phyloP scores from a whole-genome alignment of 2,888 invertebrate species.

The Nephrotoma guestfalica region DNA sequence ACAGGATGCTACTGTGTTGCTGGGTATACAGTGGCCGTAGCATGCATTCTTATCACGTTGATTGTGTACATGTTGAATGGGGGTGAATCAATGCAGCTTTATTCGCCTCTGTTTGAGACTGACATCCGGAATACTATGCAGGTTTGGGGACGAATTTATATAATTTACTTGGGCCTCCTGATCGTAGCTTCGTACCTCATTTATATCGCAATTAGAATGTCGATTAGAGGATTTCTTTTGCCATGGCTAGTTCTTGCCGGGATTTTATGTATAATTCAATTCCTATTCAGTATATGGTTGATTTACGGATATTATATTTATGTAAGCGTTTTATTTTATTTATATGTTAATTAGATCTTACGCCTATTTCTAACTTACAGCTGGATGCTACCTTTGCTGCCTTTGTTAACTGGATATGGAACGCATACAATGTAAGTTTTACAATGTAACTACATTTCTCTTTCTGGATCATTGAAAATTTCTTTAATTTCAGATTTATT shows the following conservation, averaged over 20 bases:
- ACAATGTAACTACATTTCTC: neutral
- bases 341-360: neutral
- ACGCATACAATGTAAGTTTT: slow-evolving; percentile 62
- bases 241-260: slow-evolving; percentile 65
- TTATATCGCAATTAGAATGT: slow-evolving; percentile 26
- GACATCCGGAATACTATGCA: slow-evolving; percentile 60
- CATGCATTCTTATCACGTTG: slow-evolving; percentile 56
- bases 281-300: slow-evolving; percentile 70
- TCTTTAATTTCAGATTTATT: slow-evolving; percentile 56
- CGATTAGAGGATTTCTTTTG: slow-evolving; percentile 62
- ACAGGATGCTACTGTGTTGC: slow-evolving; percentile 66
- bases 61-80: slow-evolving; percentile 60
- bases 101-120: slow-evolving; percentile 79
- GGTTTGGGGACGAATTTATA: slow-evolving; percentile 41
- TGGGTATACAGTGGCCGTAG: slow-evolving; percentile 59
- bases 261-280: slow-evolving; percentile 55
- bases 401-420: slow-evolving; percentile 64
- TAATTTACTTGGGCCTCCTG: slow-evolving; percentile 25
- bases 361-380: slow-evolving; percentile 34
- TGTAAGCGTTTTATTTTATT: slow-evolving; percentile 40
- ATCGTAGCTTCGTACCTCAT: slow-evolving; percentile 39
- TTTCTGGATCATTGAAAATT: neutral
- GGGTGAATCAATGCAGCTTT: slow-evolving; percentile 80
- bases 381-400: slow-evolving; percentile 65
- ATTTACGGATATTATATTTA: slow-evolving; percentile 83